Conservation (phyloP, 2,888 invertebrate species). For the Buathra laborator region DNA sequence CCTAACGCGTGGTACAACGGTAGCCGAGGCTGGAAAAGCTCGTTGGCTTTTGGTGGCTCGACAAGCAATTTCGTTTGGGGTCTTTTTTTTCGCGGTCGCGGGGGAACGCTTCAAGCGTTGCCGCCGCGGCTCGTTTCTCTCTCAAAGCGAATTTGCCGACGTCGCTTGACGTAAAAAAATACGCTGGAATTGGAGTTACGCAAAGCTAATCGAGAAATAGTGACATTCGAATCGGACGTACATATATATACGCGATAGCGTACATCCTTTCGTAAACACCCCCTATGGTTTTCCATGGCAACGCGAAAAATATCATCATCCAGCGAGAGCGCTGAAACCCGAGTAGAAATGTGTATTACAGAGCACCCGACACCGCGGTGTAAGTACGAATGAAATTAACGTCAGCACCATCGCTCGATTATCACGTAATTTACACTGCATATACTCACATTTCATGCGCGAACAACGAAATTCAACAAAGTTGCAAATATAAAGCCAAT, state of each 20-base stretch:
- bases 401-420: not conserved
- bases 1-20: slow-evolving; percentile 16
- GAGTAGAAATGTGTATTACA: not conserved
- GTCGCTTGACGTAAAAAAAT: slow-evolving; percentile 5
- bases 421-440: not conserved
- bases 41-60: slow-evolving; percentile 54
- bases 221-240: not conserved
- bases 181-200: slow-evolving; percentile 4
- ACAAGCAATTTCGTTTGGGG: slow-evolving; percentile 64
- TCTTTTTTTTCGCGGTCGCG: slow-evolving; percentile 42
- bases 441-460: not conserved
- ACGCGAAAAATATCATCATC: not conserved
- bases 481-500: too few relatives aligned
- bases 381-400: not conserved
- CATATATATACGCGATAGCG: not conserved
- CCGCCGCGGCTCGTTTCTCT: not conserved
- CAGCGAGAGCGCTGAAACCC: not conserved
- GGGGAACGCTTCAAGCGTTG: slow-evolving; percentile 22
- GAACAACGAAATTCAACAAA: too few relatives aligned
- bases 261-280: not conserved
- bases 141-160: slow-evolving; percentile 14
- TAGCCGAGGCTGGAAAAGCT: slow-evolving; percentile 46
- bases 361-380: not conserved
- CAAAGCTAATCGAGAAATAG: slow-evolving; percentile 24
- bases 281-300: not conserved